Percentiles rank a stretch among this genome's conserved stretches.
phyloP scores from a whole-genome alignment of 2,113 vertebrate genomes.

The Chitala chitala region DNA sequence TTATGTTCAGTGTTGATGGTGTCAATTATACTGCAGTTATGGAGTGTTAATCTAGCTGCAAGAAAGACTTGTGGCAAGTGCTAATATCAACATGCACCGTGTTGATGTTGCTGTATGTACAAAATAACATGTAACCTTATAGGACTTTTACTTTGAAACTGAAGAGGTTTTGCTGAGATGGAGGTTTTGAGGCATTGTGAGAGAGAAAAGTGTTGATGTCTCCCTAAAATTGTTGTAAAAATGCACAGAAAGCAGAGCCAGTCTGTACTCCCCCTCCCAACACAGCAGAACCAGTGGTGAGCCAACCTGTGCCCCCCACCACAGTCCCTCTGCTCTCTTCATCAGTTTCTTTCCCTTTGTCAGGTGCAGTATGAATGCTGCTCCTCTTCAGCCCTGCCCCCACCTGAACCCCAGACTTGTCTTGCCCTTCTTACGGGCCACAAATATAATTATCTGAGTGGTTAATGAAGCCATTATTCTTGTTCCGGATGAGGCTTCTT shows the following conservation, averaged over 20 bases:
- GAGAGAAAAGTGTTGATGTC: no score
- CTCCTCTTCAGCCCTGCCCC: not conserved
- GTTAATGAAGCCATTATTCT: conserved; percentile 11
- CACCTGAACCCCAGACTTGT: not conserved
- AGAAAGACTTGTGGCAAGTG: no score
- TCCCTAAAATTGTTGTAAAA: no score
- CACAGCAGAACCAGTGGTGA: not conserved
- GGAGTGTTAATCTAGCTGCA: no score
- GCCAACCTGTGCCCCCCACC: not conserved
- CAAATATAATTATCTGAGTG: not conserved
- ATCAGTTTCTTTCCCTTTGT: not conserved
- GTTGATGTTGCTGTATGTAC: not conserved
- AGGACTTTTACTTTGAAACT: no score
- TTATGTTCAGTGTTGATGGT: no score
- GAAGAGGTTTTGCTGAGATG: no score
- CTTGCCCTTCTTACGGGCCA: not conserved
- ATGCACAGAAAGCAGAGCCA: no score
- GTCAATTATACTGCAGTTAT: no score
- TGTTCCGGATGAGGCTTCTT: not conserved
- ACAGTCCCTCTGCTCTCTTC: not conserved
- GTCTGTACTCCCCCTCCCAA: no score
- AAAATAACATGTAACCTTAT: no score
- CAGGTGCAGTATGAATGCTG: not conserved
- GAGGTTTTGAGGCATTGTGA: no score
- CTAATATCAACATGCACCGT: not conserved